Evolutionary conservation across 2,888 invertebrate species (phyloP).

Genomic region (Furcula furcula): DNA sequence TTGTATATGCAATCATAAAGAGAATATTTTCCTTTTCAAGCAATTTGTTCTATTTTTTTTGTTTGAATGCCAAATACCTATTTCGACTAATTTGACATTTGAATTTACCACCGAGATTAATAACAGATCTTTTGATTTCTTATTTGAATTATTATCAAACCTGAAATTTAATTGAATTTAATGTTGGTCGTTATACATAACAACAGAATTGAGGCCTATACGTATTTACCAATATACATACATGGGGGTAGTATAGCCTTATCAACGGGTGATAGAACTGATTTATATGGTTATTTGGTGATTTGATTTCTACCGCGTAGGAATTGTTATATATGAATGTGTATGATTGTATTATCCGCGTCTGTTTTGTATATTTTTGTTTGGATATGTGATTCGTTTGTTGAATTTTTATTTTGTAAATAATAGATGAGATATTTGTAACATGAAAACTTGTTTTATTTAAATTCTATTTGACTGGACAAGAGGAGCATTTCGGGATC

Average conservation of each 20-base stretch:
- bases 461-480: background rate
- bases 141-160: too few species aligned
- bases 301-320: constrained; percentile 61
- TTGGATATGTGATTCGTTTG: constrained; percentile 65
- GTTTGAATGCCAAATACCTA: too few species aligned
- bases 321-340: constrained; percentile 59
- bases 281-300: constrained; percentile 33
- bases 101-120: too few species aligned
- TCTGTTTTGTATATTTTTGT: constrained; percentile 69
- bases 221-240: background rate
- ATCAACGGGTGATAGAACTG: constrained; percentile 36
- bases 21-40: too few species aligned
- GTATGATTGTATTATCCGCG: constrained; percentile 38
- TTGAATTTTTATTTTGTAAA: constrained; percentile 70
- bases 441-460: constrained; percentile 32
- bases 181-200: too few species aligned
- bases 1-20: too few species aligned
- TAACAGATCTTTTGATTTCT: too few species aligned
- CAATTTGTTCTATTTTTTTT: too few species aligned
- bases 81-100: too few species aligned
- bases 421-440: constrained; percentile 72
- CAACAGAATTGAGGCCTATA: too few species aligned
- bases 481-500: too few species aligned
- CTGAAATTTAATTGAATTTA: too few species aligned
- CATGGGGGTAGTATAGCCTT: constrained; percentile 15